Conservation (phyloP, 1,140 invertebrate genomes). For the Heterodera carotae region DNA sequence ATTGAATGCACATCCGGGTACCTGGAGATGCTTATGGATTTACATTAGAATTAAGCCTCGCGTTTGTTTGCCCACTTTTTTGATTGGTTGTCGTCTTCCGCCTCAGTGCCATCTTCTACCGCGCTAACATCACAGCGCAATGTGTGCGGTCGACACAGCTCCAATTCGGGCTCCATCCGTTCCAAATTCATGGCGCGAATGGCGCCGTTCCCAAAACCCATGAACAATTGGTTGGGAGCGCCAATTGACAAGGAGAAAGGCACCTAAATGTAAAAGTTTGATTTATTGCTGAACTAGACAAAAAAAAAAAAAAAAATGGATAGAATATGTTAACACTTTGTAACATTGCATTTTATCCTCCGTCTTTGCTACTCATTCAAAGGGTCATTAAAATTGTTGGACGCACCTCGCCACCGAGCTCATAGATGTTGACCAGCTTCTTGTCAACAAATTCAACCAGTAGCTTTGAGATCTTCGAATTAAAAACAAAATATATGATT, state of each 20-base stretch:
- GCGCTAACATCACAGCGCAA: constrained; percentile 34
- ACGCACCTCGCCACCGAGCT: constrained; percentile 46
- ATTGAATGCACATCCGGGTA: constrained; percentile 55
- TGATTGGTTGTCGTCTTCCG: background rate
- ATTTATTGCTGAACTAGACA: background rate
- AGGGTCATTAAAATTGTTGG: no score
- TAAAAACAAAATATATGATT: background rate
- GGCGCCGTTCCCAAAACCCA: constrained; percentile 55
- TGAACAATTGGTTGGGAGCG: constrained; percentile 35
- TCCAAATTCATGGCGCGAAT: constrained; percentile 49
- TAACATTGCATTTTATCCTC: no score
- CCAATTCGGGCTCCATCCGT: constrained; percentile 23
- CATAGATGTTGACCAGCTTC: constrained; percentile 52
- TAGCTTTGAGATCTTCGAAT: constrained; percentile 35
- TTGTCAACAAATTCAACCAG: constrained; percentile 59
- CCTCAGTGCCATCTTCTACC: background rate
- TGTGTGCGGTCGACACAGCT: constrained; percentile 44
- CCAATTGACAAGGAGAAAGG: constrained; percentile 11
- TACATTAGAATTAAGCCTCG: no score
- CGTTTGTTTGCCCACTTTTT: no score
- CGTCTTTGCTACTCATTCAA: no score
- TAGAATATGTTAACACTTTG: no score
- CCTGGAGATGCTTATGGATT: no score
- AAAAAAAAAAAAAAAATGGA: no score
- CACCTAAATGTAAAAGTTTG: background rate